A percentile compares a stretch with the other conserved stretches of the same genome.
phyloP scores from a whole-genome alignment of 1,140 invertebrate genomes.

The Thaumatotibia leucotreta region DNA sequence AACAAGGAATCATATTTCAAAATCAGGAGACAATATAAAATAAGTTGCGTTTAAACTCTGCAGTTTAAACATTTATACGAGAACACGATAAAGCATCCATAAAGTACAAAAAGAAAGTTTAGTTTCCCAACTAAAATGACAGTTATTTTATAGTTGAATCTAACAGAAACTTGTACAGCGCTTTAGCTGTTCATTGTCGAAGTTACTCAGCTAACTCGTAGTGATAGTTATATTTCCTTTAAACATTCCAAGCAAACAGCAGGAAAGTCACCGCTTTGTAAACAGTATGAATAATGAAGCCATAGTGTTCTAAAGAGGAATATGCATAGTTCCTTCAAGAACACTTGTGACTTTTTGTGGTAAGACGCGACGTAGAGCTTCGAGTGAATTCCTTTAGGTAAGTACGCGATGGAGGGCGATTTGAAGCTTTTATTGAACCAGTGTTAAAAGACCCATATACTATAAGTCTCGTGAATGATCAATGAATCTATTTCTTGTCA shows the following conservation, averaged over 20 bases:
- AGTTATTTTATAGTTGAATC: background rate
- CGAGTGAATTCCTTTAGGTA: background rate
- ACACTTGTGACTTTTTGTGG: background rate
- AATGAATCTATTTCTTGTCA: no score
- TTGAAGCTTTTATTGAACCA: no score
- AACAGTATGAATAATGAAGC: constrained; percentile 17
- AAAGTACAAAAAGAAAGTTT: background rate
- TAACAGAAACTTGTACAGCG: background rate
- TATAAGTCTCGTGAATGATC: no score
- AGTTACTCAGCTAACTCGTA: background rate
- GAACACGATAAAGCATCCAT: background rate
- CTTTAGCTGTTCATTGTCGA: background rate
- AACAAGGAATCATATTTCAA: background rate
- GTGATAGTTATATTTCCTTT: constrained; percentile 7
- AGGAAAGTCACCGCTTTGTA: constrained; percentile 30
- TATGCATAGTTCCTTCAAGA: background rate
- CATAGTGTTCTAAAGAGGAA: background rate
- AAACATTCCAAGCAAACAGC: constrained; percentile 24
- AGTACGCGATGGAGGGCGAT: background rate
- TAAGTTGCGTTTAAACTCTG: no score
- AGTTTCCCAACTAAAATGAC: no score
- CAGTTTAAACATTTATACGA: background rate
- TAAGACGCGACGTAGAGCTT: background rate
- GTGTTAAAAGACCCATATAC: no score
- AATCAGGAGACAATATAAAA: no score